Conservation (phyloP, 2,797 vertebrate species). For the Rhinophrynus dorsalis region DNA sequence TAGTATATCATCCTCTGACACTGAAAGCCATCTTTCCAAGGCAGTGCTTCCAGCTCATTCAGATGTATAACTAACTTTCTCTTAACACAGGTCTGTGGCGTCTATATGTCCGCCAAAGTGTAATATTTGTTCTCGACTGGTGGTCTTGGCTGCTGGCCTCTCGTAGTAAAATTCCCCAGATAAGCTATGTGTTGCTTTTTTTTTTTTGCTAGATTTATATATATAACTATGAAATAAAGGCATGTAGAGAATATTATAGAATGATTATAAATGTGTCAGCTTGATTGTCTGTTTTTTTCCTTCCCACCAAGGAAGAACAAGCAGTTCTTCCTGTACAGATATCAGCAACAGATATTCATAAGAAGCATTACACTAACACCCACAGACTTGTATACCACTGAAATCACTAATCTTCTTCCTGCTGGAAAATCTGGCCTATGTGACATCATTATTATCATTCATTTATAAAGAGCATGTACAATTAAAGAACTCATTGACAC, state of each 20-base stretch:
- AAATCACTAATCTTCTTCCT: too few species aligned
- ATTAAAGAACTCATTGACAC: too few species aligned
- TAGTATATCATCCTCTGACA: too few species aligned
- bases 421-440: too few species aligned
- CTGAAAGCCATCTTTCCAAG: not conserved
- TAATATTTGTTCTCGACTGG: conserved; percentile 43
- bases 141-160: conserved; percentile 39
- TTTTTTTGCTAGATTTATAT: not conserved
- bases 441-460: too few species aligned
- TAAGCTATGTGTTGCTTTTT: not conserved
- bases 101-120: conserved; percentile 27
- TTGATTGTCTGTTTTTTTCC: not conserved
- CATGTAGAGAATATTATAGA: not conserved
- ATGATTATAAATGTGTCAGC: conserved; percentile 7
- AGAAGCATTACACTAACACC: not conserved
- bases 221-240: not conserved
- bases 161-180: conserved; percentile 28
- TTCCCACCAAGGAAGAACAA: not conserved
- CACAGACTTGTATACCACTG: not conserved
- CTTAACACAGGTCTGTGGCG: conserved; percentile 16
- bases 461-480: too few species aligned
- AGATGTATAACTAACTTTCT: not conserved
- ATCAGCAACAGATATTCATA: not conserved
- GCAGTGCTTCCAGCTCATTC: not conserved
- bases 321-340: not conserved